Conservation (phyloP, 2,113 vertebrate species). For the Chunga burmeisteri region DNA sequence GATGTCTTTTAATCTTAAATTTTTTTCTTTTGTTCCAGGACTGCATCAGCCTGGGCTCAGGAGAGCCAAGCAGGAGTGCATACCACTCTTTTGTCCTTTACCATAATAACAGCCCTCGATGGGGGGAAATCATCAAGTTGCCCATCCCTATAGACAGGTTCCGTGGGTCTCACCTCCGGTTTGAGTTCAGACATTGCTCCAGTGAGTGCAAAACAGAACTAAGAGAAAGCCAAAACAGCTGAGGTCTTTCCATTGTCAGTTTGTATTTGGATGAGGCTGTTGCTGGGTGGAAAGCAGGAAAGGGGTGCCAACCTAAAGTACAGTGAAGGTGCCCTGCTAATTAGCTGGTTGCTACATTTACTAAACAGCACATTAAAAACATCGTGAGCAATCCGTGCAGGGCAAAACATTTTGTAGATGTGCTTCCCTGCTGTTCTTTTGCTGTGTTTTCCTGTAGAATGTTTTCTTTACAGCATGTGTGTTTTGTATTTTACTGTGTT, state of each 20-base stretch:
- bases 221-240: not conserved
- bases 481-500: not conserved
- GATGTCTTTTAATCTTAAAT: not conserved
- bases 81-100: conserved; percentile 96
- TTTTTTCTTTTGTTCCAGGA: conserved; percentile 75
- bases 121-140: conserved; percentile 94
- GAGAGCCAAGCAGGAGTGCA: conserved; percentile 86
- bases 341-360: not conserved
- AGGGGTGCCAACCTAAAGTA: not conserved
- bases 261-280: not conserved
- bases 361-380: not conserved
- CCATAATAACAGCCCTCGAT: conserved; percentile 94
- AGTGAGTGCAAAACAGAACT: conserved; percentile 77
- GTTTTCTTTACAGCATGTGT: not conserved
- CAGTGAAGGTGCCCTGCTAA: not conserved
- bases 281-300: not conserved
- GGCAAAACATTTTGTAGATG: not conserved
- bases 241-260: not conserved
- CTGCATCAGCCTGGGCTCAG: conserved; percentile 92
- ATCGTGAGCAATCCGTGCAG: not conserved
- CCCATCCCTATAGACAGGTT: conserved; percentile 94
- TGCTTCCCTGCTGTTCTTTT: not conserved
- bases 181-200: conserved; percentile 96
- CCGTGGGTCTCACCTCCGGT: conserved; percentile 93
- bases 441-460: not conserved